Evolutionary conservation across 2,888 invertebrate genomes (phyloP), one percentile per base, ranked within the genome.

Genomic region (Lithophane leautieri): DNA sequence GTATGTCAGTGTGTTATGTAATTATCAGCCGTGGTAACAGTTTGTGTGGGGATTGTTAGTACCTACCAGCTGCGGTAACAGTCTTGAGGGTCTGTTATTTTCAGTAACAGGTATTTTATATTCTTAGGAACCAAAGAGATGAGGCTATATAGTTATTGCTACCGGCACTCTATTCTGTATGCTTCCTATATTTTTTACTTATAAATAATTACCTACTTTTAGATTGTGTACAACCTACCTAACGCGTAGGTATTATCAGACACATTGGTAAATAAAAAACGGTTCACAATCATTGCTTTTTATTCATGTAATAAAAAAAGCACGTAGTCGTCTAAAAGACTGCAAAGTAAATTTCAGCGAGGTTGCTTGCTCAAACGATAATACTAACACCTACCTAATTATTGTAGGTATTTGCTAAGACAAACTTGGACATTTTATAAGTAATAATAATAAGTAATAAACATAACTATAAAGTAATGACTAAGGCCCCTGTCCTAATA

Each of bases 231-330:
- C 19, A n/a, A n/a, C n/a, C n/a, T n/a, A n/a, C n/a, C n/a, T 50
- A 50, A 19, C 50, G 8, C 50, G 19, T 50, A 50, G 50, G 47
- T 50, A 47, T 47, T 47, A 7, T 47, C 25, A 56, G 25, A 56
- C 16, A 8, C 14, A n/a, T 62, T 42, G 62, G 16, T 58, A 58
- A 58, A 58, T 58, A n/a, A 44, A 69, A 69, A 44, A 62, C 16
- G 16, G 16, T 44, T 58, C 28, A 44, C 22, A 19, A 25, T 60
- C 8, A 6, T 12, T 22, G 3, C 7, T 16, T 61, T 68, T 61
- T 62, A 61, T 28, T 69, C 9, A 28, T 14, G 42, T 44, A 63
- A 28, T 42, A 40, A 9, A 69, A 58, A 34, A 52, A 25, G n/a
- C 44, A 61, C 22, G n/a, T n/a, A n/a, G n/a, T 34, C 34, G 22